These are phyloP conservation scores for Drosophila diplacantha DNA, from an alignment of 2,888 invertebrate genomes.

Conservation along the genomic window DNA sequence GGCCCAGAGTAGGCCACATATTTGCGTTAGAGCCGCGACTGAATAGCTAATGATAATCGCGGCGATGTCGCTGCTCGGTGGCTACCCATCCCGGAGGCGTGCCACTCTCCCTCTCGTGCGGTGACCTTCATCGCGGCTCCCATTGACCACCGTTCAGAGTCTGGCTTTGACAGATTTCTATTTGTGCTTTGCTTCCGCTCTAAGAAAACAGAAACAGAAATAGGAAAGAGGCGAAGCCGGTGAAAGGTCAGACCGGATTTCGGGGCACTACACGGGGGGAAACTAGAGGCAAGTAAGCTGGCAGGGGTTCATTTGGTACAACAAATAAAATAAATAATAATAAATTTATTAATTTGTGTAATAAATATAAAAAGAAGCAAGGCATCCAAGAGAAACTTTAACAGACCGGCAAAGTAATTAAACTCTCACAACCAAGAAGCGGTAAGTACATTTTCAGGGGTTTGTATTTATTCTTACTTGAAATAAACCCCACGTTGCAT, in stretches of 20 bases:
- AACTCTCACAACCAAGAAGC: too few species aligned
- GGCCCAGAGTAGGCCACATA: conserved; percentile 1
- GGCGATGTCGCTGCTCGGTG: conserved; percentile 9
- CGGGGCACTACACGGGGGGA: neutral
- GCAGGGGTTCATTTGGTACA: too few species aligned
- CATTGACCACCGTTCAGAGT: conserved; percentile 13
- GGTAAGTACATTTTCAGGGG: too few species aligned
- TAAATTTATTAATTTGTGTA: too few species aligned
- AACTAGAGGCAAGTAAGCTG: neutral
- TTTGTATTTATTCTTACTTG: too few species aligned
- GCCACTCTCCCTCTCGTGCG: conserved; percentile 13
- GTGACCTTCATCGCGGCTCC: conserved; percentile 26
- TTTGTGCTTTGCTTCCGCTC: conserved; percentile 31
- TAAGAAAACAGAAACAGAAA: conserved; percentile 3
- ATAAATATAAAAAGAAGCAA: neutral
- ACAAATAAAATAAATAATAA: too few species aligned
- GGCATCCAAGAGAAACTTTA: too few species aligned
- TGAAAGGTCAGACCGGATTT: conserved; percentile 32
- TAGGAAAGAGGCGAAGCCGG: conserved; percentile 1
- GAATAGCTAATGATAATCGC: conserved; percentile 2
- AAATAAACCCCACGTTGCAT: too few species aligned
- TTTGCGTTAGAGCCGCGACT: neutral
- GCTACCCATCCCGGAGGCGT: conserved; percentile 22
- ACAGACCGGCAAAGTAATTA: too few species aligned
- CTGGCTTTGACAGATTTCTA: conserved; percentile 18